Evolutionary conservation across 2,888 invertebrate species (phyloP), one percentile per base, ranked within the genome.

Genomic region (Reticulitermes lucifugus): DNA sequence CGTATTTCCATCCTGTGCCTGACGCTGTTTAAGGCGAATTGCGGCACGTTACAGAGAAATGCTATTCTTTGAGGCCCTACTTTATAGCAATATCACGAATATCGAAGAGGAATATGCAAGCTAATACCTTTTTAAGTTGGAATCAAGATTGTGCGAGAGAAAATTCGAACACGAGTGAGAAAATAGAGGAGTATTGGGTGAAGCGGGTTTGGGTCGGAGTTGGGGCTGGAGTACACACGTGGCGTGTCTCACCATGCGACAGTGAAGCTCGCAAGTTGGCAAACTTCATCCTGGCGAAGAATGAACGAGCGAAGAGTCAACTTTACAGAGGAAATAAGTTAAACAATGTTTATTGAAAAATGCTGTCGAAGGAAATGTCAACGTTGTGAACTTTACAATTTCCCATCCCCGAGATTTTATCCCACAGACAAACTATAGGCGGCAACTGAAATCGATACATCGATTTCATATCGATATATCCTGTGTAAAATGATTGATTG

Each of bases 271-370:
- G 6, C 10, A 46, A 46, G 46, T 46, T 46, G 9, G 10, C 12
- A 9, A 46, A 46, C 46, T 46, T 12, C 46, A 12, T 4, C 9
- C 12, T 18, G 73, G 14, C 22, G 12, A 73, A 73, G 22, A 73
- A 21, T 41, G 46, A 46, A 12, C 4, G 60, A 14, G 14, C 7
- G 71, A 71, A 35, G 29, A 14, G 29, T 41, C 35, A 73, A 73
- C 73, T 73, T 73, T 73, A 73, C 41, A 73, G 41, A 73, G 41
- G 35, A 41, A 41, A 35, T 73, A 41, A 41, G 73, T 41, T 73
- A 73, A 73, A 73, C 73, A 73, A 73, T 41, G 41, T 73, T 73
- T 73, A 41, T 41, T 73, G 73, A 73, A 73, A 73, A 73, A 73
- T 73, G 35, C 41, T 73, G 73, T 41, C 35, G 73, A 9, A 73